Conservation (phyloP, 2,888 invertebrate species). For the Molorchus minor region DNA sequence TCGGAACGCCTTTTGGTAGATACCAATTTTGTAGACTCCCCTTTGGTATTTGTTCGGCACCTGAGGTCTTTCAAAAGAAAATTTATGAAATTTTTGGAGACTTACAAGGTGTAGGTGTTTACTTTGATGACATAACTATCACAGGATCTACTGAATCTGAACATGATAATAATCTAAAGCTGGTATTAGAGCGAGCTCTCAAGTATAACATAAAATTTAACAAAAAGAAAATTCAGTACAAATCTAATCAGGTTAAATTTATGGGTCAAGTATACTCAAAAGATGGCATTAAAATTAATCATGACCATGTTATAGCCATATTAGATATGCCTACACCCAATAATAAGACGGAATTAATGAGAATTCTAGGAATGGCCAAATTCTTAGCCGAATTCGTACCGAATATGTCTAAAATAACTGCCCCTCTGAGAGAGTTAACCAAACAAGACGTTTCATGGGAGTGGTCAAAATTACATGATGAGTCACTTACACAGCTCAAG, state of each 20-base stretch:
- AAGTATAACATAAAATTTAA: constrained; percentile 23
- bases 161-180: not conserved
- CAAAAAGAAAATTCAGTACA: constrained; percentile 34
- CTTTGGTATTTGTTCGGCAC: constrained; percentile 33
- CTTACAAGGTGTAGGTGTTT: constrained; percentile 34
- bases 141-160: not conserved
- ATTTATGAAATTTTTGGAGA: constrained; percentile 39
- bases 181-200: not conserved
- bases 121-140: constrained; percentile 22
- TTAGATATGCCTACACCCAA: constrained; percentile 34
- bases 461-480: constrained; percentile 31
- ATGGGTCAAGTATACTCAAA: constrained; percentile 36
- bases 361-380: constrained; percentile 43
- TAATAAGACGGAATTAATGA: constrained; percentile 36
- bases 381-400: constrained; percentile 42
- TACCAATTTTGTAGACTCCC: constrained; percentile 32
- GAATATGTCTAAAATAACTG: constrained; percentile 41
- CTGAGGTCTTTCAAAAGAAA: constrained; percentile 32
- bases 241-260: constrained; percentile 33
- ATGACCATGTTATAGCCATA: constrained; percentile 39
- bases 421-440: constrained; percentile 41
- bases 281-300: constrained; percentile 31
- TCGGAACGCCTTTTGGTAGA: constrained; percentile 36
- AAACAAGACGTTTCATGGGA: constrained; percentile 33
- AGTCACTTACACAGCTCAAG: constrained; percentile 39